phyloP scores from a whole-genome alignment of 2,113 vertebrate species.

The Paedocypris sp. region DNA sequence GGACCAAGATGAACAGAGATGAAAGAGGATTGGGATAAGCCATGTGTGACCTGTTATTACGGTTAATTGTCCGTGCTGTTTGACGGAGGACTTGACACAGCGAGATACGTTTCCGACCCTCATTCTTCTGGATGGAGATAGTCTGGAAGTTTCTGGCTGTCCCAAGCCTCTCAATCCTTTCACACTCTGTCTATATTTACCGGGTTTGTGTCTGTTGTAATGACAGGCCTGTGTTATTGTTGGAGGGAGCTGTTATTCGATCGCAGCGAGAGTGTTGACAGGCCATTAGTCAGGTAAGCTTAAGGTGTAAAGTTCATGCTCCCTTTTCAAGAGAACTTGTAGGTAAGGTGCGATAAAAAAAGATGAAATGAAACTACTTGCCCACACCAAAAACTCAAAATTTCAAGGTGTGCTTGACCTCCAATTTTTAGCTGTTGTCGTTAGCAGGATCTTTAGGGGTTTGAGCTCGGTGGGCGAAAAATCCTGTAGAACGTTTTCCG shows the following conservation, averaged over 20 bases:
- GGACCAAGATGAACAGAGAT: neutral
- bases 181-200: neutral
- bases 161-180: neutral
- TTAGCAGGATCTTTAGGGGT: too few species aligned
- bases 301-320: constrained; percentile 8
- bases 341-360: neutral
- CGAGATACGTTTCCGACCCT: constrained; percentile 2
- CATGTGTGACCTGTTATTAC: constrained; percentile 10
- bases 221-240: constrained; percentile 20
- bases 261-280: constrained; percentile 23
- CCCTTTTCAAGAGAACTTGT: neutral
- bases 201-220: constrained; percentile 15
- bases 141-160: neutral
- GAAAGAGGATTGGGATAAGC: constrained; percentile 3
- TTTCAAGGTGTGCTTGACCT: too few species aligned
- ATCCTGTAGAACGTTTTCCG: too few species aligned
- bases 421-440: too few species aligned
- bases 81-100: neutral
- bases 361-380: too few species aligned
- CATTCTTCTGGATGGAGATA: neutral
- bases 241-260: constrained; percentile 12
- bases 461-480: too few species aligned
- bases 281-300: constrained; percentile 19
- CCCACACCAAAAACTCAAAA: too few species aligned
- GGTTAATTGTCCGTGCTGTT: constrained; percentile 30